Base-by-base conservation (phyloP, 2,113 vertebrate species). In the Lepidothrix coronata region DNA sequence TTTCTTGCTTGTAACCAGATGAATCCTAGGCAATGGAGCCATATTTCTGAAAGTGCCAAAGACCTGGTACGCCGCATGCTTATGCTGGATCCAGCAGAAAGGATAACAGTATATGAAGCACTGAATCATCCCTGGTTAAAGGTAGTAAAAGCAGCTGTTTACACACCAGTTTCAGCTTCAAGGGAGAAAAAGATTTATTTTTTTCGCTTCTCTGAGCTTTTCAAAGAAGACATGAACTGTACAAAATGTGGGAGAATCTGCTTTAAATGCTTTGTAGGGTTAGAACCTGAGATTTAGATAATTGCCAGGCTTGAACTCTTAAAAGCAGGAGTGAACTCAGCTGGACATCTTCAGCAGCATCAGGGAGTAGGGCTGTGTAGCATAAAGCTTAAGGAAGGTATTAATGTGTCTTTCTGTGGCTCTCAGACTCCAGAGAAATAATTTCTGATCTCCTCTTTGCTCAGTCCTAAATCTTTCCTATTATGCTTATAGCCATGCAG, bases 91-190 rank as follows among this genome's bases (percentile, higher is more conserved):
- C 99, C 99, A 23, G 99, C 99, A 22, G 99, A 99, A 98, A 99
- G 99, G 91, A 99, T 99, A 98, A 99, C 99, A 17, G 99, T 99
- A 74, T 99, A 99, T 85, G 99, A 99, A 97, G 99, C 99, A 62
- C 98, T 99, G 94, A 99, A 99, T 97, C 99, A 99, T 97, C 99
- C 99, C 93, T 99, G 99, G 99, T 99, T 99, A 89, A 99, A 99
- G 99, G 99, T 98, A 98, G 35, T 48, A 76, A 79, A 84, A 89
- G 8, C 65, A 88, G 15, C 54, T 85, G 21, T 67, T 75, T 59
- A 19, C 24, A 20, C 44, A 58, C 24, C 48, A 51, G 8, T 67
- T 93, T 58, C 19, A 14, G 31, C 14, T 81, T 46, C 30, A 67
- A 71, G 39, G 27, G 14, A 79, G 28, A 67, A 58, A 68, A 74